These are phyloP conservation scores for Eurystomus gularis DNA, from an alignment of 2,113 vertebrate species.

Conservation along the genomic window DNA sequence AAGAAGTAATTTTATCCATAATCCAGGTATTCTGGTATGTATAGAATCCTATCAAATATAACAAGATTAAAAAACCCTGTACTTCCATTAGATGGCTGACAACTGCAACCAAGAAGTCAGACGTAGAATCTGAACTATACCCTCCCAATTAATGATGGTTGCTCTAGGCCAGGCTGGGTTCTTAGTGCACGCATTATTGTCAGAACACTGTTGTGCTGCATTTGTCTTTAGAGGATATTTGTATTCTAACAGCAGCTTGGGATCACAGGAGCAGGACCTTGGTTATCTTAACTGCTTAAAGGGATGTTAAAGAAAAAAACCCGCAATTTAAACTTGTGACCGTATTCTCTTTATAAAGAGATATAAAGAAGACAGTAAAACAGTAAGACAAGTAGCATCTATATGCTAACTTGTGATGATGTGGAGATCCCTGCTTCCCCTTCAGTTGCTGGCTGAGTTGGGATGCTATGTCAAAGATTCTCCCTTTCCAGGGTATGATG, in stretches of 20 bases:
- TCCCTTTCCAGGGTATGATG: not conserved
- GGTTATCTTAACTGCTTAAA: not conserved
- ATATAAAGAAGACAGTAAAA: not conserved
- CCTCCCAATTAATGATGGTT: not conserved
- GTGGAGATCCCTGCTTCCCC: not conserved
- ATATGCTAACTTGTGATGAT: not conserved
- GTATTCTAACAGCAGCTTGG: not conserved
- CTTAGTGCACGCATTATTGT: not conserved
- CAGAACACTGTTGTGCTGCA: not conserved
- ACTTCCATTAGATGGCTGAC: not conserved
- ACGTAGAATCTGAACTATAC: not conserved
- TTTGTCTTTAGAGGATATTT: not conserved
- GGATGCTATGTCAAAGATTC: not conserved
- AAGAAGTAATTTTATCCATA: not conserved
- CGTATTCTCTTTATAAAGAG: not conserved
- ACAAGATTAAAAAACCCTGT: not conserved
- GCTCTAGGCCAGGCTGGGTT: not conserved
- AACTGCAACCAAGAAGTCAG: not conserved
- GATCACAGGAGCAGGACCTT: not conserved
- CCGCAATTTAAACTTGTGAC: not conserved
- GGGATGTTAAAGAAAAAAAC: not conserved
- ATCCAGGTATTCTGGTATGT: not conserved
- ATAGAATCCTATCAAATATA: not conserved
- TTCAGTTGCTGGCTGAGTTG: not conserved
- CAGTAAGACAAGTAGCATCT: not conserved